A percentile compares a stretch with the other conserved stretches of the same genome.
Evolutionary conservation across 2,113 vertebrate species (phyloP).

Genomic region (Acanthochromis polyacanthus): DNA sequence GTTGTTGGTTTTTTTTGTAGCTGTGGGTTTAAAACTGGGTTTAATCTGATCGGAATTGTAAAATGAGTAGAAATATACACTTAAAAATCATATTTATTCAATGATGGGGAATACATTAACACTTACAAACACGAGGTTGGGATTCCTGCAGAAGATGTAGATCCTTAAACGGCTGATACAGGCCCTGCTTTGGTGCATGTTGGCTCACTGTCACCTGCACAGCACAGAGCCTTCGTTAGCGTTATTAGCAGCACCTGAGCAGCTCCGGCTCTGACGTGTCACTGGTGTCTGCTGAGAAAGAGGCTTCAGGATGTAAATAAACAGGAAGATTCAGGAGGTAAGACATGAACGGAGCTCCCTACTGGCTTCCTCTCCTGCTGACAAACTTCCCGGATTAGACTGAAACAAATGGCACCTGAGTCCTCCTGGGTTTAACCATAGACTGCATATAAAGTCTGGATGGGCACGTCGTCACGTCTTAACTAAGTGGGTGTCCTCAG

Average conservation of each 20-base stretch:
- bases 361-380: slow-evolving; percentile 68
- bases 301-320: slow-evolving; percentile 43
- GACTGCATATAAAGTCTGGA: no score
- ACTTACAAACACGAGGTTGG: background rate
- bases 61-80: slow-evolving; percentile 8
- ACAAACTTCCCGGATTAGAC: slow-evolving; percentile 73
- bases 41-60: slow-evolving; percentile 39
- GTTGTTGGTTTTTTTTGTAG: background rate
- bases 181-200: background rate
- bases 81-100: background rate
- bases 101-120: background rate
- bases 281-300: slow-evolving; percentile 14
- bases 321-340: slow-evolving; percentile 55
- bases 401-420: slow-evolving; percentile 63
- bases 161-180: background rate
- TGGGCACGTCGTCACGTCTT: no score
- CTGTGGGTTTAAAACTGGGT: slow-evolving; percentile 21
- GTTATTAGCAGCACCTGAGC: slow-evolving; percentile 36
- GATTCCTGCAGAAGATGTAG: background rate
- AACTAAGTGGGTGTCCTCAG: no score
- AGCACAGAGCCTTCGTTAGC: background rate
- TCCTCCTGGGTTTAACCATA: slow-evolving; percentile 26
- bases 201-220: background rate
- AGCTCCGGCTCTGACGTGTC: slow-evolving; percentile 20
- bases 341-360: slow-evolving; percentile 41